These are phyloP conservation scores for Hycleus phaleratus DNA, from an alignment of 1,140 invertebrate species.

Conservation along the genomic window DNA sequence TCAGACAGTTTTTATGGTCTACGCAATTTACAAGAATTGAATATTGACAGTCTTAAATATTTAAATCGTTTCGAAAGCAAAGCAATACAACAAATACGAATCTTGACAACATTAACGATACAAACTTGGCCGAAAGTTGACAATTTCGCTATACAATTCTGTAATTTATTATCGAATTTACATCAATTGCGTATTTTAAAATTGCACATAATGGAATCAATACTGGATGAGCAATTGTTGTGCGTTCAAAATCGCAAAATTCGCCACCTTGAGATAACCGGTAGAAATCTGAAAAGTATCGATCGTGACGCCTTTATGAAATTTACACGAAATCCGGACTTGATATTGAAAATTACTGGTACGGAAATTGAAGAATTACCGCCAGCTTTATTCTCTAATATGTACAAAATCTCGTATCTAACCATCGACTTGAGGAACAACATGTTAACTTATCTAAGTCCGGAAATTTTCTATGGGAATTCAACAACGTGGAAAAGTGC, in stretches of 20 bases:
- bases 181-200: constrained; percentile 43
- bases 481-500: constrained; percentile 73
- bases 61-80: constrained; percentile 58
- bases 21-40: constrained; percentile 48
- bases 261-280: constrained; percentile 70
- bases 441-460: constrained; percentile 67
- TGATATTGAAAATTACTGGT: constrained; percentile 65
- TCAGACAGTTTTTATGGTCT: constrained; percentile 48
- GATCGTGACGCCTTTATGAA: constrained; percentile 63
- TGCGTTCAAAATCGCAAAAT: constrained; percentile 67
- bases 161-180: constrained; percentile 49
- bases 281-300: constrained; percentile 58
- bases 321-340: constrained; percentile 54
- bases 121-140: constrained; percentile 59
- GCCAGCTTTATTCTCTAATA: constrained; percentile 63
- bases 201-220: constrained; percentile 59
- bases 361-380: constrained; percentile 69
- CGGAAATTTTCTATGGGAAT: constrained; percentile 77
- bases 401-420: constrained; percentile 71
- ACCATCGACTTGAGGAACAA: constrained; percentile 75
- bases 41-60: constrained; percentile 49
- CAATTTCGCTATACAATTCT: constrained; percentile 53
- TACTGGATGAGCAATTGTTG: constrained; percentile 61
- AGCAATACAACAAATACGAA: constrained; percentile 52
- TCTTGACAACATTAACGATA: constrained; percentile 51